phyloP scores from a whole-genome alignment of 1,140 invertebrate genomes.

The Drosophila kurseongensis region DNA sequence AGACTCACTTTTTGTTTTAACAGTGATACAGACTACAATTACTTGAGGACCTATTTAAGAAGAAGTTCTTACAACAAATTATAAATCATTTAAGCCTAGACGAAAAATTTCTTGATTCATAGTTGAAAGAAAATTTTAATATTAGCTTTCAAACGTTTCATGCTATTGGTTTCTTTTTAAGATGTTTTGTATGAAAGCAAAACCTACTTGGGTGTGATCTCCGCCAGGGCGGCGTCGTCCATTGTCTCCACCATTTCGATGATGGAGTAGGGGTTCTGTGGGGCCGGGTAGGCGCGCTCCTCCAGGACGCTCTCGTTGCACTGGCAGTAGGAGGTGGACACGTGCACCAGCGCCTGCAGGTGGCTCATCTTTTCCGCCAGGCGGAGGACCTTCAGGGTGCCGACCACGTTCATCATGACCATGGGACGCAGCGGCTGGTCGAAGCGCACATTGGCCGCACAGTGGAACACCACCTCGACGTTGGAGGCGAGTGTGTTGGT shows the following conservation, averaged over 20 bases:
- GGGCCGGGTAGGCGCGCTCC: conserved; percentile 88
- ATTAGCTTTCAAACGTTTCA: too few relatives aligned
- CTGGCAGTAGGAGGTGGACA: conserved; percentile 93
- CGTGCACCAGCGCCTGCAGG: conserved; percentile 90
- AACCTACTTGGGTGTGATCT: conserved; percentile 90
- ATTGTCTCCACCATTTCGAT: conserved; percentile 92
- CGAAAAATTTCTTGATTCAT: too few relatives aligned
- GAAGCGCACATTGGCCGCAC: conserved; percentile 96
- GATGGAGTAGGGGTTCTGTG: conserved; percentile 89
- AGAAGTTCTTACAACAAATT: too few relatives aligned
- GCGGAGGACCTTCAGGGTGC: conserved; percentile 88
- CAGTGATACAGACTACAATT: too few relatives aligned
- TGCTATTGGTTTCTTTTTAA: too few relatives aligned
- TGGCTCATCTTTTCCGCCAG: conserved; percentile 89
- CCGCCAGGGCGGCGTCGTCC: conserved; percentile 89
- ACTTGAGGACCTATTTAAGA: too few relatives aligned
- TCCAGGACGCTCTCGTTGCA: conserved; percentile 89
- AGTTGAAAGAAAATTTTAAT: too few relatives aligned
- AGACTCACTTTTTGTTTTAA: too few relatives aligned
- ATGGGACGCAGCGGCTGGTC: conserved; percentile 92
- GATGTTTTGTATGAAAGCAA: neutral
- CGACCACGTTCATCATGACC: conserved; percentile 88
- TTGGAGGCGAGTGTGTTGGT: conserved; percentile 86
- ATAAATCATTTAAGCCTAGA: too few relatives aligned
- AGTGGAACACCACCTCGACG: conserved; percentile 94